Evolutionary conservation across 1,140 invertebrate species (phyloP).

Genomic region (Drosophila bifasciata): DNA sequence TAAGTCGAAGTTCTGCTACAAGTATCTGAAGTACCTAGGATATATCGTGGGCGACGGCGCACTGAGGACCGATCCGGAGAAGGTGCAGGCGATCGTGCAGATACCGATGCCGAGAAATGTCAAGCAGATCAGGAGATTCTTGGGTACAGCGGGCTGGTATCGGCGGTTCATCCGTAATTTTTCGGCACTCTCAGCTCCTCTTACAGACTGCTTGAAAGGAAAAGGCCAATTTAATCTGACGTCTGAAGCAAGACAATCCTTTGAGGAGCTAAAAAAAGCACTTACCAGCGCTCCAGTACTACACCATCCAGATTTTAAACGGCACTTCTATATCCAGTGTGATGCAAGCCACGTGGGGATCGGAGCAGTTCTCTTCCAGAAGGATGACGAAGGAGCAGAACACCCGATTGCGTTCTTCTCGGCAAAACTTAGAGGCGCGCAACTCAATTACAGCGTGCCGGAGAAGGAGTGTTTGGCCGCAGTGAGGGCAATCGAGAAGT

Average conservation of each 20-base stretch:
- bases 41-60: slow-evolving; percentile 19
- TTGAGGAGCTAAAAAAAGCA: slow-evolving; percentile 10
- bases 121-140: slow-evolving; percentile 24
- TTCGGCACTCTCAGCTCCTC: slow-evolving; percentile 4
- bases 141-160: slow-evolving; percentile 75
- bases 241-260: neutral
- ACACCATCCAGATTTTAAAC: slow-evolving; percentile 34
- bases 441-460: slow-evolving; percentile 26
- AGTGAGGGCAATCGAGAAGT: slow-evolving; percentile 7
- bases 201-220: slow-evolving; percentile 51
- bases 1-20: slow-evolving; percentile 28
- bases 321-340: slow-evolving; percentile 38
- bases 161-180: slow-evolving; percentile 75
- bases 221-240: neutral
- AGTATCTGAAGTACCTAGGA: slow-evolving; percentile 24
- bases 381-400: slow-evolving; percentile 46
- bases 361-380: slow-evolving; percentile 60
- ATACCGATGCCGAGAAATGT: neutral
- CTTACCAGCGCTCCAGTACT: slow-evolving; percentile 35
- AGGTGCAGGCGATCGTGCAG: too few relatives aligned
- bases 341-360: slow-evolving; percentile 48
- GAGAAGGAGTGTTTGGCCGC: slow-evolving; percentile 22
- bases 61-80: slow-evolving; percentile 7
- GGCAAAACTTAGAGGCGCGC: slow-evolving; percentile 39
- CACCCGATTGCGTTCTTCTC: slow-evolving; percentile 78